Evolutionary conservation across 2,113 vertebrate species (phyloP), one percentile per base, ranked within the genome.

Genomic region (Nipponia nippon): DNA sequence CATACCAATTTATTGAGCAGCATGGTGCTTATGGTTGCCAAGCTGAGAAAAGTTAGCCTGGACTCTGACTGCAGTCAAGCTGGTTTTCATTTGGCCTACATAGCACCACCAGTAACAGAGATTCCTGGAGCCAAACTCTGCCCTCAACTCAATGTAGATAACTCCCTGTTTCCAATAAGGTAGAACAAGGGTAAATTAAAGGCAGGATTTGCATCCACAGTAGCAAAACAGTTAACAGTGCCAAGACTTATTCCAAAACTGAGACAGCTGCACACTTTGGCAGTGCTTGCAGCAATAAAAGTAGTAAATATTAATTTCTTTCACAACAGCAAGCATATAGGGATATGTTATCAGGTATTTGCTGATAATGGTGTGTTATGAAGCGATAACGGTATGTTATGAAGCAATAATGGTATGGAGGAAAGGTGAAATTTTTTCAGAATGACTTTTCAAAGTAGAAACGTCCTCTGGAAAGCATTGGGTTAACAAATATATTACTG

Each of bases 291-390:
- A 80, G 77, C 21, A 76, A 42, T 80, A 65, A 55, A 91, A 93
- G 53, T 42, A 90, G 32, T 56, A 95, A 91, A 93, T 61, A 80
- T 10, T 62, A n/a, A 88, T 77, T 91, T 89, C 32, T 66, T 87
- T 81, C 63, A 53, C 36, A 72, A 63, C 20, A 90, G 58, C 29
- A 93, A 76, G 47, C 26, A 70, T 61, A 83, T 36, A 87, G 73
- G 81, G 66, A 36, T 92, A 84, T 13, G 49, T 79, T 96, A 96
- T 95, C 95, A 90, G 53, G 78, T 65, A 49, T 86, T 91, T 94
- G 62, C 70, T 96, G 95, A 96, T 87, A 91, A 47, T 42, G 34
- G 80, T 71, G 38, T 69, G 75, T 83, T 89, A 59, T 9, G 16
- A 55, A 92, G 55, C 0, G 4, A 95, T 89, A 94, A 90, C 18